Conservation (phyloP, 1,140 invertebrate genomes). For the Penaeus chinensis region DNA sequence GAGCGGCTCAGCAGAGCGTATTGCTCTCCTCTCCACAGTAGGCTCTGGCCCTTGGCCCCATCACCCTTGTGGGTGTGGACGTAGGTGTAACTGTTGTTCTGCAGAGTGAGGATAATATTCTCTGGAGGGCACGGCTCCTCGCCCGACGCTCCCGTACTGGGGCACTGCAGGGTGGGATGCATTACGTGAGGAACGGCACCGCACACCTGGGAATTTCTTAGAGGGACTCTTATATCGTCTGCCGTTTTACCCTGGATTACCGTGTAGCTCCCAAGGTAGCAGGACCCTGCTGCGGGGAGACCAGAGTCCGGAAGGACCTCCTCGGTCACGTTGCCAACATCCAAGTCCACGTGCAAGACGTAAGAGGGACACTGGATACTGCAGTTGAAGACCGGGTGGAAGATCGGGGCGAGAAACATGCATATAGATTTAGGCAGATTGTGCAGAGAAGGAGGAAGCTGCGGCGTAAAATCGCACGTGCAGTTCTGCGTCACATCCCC, state of each 20-base stretch:
- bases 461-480: neutral
- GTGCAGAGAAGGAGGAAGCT: neutral
- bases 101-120: neutral
- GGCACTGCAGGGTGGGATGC: neutral
- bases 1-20: conserved; percentile 14
- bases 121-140: no score
- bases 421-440: conserved; percentile 40
- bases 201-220: neutral
- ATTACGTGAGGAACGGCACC: neutral
- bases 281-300: neutral
- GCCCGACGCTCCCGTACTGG: no score
- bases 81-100: neutral
- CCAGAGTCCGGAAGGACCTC: neutral
- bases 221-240: neutral
- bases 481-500: neutral
- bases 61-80: conserved; percentile 15
- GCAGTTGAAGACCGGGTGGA: conserved; percentile 30
- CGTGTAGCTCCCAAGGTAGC: conserved; percentile 28
- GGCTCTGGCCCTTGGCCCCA: neutral
- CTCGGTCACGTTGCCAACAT: neutral
- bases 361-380: conserved; percentile 8
- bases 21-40: conserved; percentile 11
- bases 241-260: neutral
- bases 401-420: conserved; percentile 42
- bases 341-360: conserved; percentile 25